Base-by-base conservation (phyloP, 2,113 vertebrate species). In the Sceloporus undulatus region DNA sequence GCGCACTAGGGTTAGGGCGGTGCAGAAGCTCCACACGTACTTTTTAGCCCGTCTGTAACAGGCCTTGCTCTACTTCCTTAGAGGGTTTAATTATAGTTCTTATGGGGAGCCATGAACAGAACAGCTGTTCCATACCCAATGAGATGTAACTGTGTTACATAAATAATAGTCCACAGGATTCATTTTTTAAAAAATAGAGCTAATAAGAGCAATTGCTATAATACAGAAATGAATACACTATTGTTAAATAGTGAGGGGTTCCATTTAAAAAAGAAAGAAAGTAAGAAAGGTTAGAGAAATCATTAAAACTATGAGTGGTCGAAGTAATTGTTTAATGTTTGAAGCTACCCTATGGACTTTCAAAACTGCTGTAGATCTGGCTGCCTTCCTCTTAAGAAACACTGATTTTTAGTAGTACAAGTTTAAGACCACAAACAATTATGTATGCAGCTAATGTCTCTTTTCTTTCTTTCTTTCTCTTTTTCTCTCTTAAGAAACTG, bases 391-490 rank as follows among this genome's bases (percentile, higher is more conserved):
- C 54, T 87, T 40, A n/a, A 90, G n/a, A 79, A 88, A 86, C 25
- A 62, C 84, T 85, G 34, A 34, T 52, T 70, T 83, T 86, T 48
- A 48, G 48, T 71, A 62, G 16, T 82, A 82, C 40, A 76, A 48
- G 16, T 87, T n/a, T 52, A 21, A 66, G 40, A 68, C 34, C 42
- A 65, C n/a, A 25, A 88, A 70, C 56, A 74, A 56, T 82, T 85
- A 81, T 76, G 85, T 88, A 56, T 21, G 89, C 83, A 78, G 89
- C 91, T 92, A n/a, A 88, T 90, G 79, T 88, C 2, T 68, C 29
- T 74, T 18, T 7, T 48, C 7, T 48, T 48, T 7, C 48, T 48
- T 48, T 5, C 48, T 48, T 7, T 62, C 13, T 54, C 59, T 54
- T 79, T 86, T 88, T 87, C 81, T 71, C 79, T 87, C 68, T 85